A percentile compares a stretch with the other conserved stretches of the same genome.
phyloP scores from a whole-genome alignment of 2,797 vertebrate genomes.

The Masticophis lateralis region DNA sequence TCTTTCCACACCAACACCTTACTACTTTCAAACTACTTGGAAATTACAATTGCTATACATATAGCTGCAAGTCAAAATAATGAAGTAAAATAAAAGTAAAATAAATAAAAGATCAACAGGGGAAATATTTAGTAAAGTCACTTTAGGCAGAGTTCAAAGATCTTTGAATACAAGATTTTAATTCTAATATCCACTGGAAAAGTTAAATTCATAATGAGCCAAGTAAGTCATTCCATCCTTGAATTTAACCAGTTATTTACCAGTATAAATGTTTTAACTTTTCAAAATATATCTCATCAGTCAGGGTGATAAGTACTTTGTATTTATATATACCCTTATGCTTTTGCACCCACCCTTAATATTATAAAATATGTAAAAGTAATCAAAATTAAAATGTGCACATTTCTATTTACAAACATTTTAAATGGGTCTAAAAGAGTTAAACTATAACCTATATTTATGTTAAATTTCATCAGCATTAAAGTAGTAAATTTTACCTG shows the following conservation, averaged over 20 bases:
- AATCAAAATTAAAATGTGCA: background rate
- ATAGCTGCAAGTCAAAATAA: background rate
- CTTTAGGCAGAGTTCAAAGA: background rate
- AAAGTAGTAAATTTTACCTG: conserved; percentile 68
- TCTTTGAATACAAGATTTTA: background rate
- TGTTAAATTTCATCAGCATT: background rate
- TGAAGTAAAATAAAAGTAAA: background rate
- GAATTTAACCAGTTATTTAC: background rate
- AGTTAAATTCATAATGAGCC: background rate
- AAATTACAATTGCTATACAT: background rate
- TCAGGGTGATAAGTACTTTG: background rate
- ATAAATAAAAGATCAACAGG: background rate
- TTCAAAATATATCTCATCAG: background rate
- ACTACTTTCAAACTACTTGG: background rate
- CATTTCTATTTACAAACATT: background rate
- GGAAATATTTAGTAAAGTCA: background rate
- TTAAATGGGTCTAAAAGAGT: background rate
- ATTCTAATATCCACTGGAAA: background rate
- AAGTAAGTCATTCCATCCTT: background rate
- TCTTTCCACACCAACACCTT: background rate
- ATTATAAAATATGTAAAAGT: conserved; percentile 1
- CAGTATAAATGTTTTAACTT: background rate
- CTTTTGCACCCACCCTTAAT: background rate
- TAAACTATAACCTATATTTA: background rate
- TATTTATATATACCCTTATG: background rate